Base-by-base conservation (phyloP, 2,888 invertebrate species). In the Diadegma fenestrale region DNA sequence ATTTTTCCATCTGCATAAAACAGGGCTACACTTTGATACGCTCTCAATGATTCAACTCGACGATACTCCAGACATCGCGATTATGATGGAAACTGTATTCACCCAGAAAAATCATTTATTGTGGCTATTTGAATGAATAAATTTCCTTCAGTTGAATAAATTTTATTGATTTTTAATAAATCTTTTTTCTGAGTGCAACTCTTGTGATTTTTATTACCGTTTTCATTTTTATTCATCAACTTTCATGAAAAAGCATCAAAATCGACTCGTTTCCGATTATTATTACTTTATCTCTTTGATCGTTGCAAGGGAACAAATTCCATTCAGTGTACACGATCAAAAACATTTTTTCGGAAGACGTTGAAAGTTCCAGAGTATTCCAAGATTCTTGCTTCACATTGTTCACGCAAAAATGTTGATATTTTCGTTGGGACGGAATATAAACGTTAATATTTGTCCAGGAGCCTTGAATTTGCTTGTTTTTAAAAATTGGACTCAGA, bases 401-500 rank as follows among this genome's bases (percentile, higher is more conserved):
- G 14, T 14, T 10, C 33, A 33, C n/a, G 17, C 4, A 7, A 17
- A 33, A 33, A 7, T 30, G 14, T 43, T 30, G 2, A 4, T 30
- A 30, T 30, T 30, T 30, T 30, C 4, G 19, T 0, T 54, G 0
- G 22, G 0, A 10, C 10, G 3, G 26, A n/a, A 69, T n/a, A n/a
- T n/a, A n/a, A n/a, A n/a, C n/a, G n/a, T 33, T 6, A 12, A 4
- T 3, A 77, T 37, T 22, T n/a, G 37, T 33, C 30, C 12, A 19
- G 30, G 19, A 51, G 64, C 17, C 12, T 33, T 30, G 64, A 33
- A 77, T 51, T 41, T 48, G 22, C 63, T 30, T 64, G 69, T 58
- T 63, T 58, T 63, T 72, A 26, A 64, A 75, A 30, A 30, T 41
- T 30, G 68, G 17, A 68, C 68, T 33, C 43, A 61, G 45, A 76